Conservation (phyloP, 2,113 vertebrate genomes). For the Gymnogyps californianus region DNA sequence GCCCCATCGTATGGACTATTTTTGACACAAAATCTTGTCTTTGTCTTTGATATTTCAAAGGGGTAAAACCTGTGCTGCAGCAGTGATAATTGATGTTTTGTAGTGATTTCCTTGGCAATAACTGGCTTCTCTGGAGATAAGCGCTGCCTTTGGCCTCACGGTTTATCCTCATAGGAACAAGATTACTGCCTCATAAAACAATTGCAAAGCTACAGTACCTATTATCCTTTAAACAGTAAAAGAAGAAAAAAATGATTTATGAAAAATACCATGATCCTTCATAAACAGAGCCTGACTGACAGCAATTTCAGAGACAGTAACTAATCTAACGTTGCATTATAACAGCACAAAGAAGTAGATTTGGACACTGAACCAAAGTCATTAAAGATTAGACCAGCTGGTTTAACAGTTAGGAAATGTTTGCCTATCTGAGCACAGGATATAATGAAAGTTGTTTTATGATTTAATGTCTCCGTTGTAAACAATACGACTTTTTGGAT, state of each 20-base stretch:
- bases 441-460: conserved; percentile 48
- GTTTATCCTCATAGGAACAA: conserved; percentile 61
- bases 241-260: conserved; percentile 51
- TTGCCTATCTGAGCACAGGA: conserved; percentile 63
- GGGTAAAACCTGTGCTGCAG: rapidly evolving
- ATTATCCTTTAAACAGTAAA: conserved; percentile 53
- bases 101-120: background rate
- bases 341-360: conserved; percentile 41
- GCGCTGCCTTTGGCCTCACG: conserved; percentile 24
- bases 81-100: background rate
- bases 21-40: background rate
- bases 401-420: conserved; percentile 64
- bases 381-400: conserved; percentile 69
- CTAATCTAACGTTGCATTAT: conserved; percentile 42
- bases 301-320: conserved; percentile 31
- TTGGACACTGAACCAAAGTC: conserved; percentile 62
- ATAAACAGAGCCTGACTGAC: conserved; percentile 13
- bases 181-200: conserved; percentile 66
- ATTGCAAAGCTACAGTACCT: conserved; percentile 47
- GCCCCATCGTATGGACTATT: rapidly evolving
- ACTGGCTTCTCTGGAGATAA: conserved; percentile 39
- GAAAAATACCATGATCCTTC: conserved; percentile 56
- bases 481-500: conserved; percentile 59
- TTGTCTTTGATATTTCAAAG: background rate
- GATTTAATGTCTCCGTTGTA: conserved; percentile 56